Conservation (phyloP, 1,140 invertebrate species). For the Sinonovacula constricta region DNA sequence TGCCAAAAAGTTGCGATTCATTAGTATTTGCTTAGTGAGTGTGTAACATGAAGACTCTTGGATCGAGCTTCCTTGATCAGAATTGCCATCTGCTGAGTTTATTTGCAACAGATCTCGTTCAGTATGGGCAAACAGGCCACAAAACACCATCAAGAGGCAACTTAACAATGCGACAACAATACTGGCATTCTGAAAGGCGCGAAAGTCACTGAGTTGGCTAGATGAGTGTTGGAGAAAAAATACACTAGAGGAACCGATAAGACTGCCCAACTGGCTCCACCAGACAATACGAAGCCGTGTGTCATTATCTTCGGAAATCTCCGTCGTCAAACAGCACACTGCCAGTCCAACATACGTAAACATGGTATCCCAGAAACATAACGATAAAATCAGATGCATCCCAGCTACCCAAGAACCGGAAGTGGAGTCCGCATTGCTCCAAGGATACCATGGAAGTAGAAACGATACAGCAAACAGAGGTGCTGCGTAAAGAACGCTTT, state of each 20-base stretch:
- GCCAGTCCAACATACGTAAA: constrained; percentile 78
- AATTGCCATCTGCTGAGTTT: too few relatives aligned
- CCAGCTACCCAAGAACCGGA: constrained; percentile 62
- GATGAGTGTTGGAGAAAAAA: constrained; percentile 64
- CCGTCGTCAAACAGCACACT: constrained; percentile 77
- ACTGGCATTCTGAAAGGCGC: constrained; percentile 70
- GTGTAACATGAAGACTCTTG: constrained; percentile 51
- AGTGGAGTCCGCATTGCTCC: constrained; percentile 56
- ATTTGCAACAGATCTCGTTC: constrained; percentile 61
- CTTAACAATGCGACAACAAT: constrained; percentile 68
- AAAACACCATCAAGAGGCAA: constrained; percentile 63
- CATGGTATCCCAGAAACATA: constrained; percentile 79
- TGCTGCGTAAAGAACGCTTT: constrained; percentile 76
- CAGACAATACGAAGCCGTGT: constrained; percentile 72
- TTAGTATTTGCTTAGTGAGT: constrained; percentile 61
- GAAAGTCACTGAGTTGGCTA: constrained; percentile 70
- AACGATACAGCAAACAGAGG: constrained; percentile 77
- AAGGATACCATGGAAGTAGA: constrained; percentile 79
- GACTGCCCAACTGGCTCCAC: constrained; percentile 70
- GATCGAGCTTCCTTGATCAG: too few relatives aligned
- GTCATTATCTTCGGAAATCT: constrained; percentile 71
- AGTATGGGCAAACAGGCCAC: constrained; percentile 69
- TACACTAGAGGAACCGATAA: constrained; percentile 64
- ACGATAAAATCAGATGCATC: constrained; percentile 76
- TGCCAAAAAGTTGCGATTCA: constrained; percentile 62